Percentiles rank a stretch among this genome's conserved stretches.
These are phyloP conservation scores for Virgularia gustaviana DNA, from an alignment of 92 coral and sea anemone species.

Conservation along the genomic window DNA sequence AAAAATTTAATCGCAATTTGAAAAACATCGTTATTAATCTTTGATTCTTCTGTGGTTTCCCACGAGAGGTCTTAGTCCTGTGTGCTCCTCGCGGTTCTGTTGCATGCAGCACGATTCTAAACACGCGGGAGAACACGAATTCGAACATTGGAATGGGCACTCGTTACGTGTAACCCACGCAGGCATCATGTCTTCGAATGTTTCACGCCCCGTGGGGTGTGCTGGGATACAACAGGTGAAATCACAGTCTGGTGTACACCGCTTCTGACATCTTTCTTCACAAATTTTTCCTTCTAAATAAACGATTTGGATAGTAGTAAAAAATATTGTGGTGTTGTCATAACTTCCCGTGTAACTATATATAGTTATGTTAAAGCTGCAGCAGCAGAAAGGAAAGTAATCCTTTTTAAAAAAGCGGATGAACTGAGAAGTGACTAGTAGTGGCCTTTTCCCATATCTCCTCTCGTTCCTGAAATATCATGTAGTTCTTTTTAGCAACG, in stretches of 20 bases:
- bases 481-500: too few species aligned
- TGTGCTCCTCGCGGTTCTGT: neutral
- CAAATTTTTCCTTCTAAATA: slow-evolving; percentile 17
- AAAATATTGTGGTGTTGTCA: too few species aligned
- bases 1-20: too few species aligned
- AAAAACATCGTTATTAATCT: neutral
- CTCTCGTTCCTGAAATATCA: too few species aligned
- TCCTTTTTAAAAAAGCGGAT: too few species aligned
- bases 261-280: slow-evolving; percentile 13
- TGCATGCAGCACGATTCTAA: slow-evolving; percentile 16
- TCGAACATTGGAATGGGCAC: slow-evolving; percentile 12
- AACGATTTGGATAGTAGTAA: too few species aligned
- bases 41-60: neutral
- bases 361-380: too few species aligned
- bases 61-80: neutral
- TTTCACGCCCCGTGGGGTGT: slow-evolving; percentile 1
- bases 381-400: too few species aligned
- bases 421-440: too few species aligned
- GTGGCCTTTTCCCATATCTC: too few species aligned
- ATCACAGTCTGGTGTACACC: slow-evolving; percentile 22
- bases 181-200: neutral
- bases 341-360: too few species aligned
- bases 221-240: slow-evolving; percentile 28
- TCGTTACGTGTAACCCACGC: neutral
- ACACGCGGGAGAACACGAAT: slow-evolving; percentile 26